Base-by-base conservation (phyloP, 1,140 invertebrate species). In the Aphaenogaster floridana region DNA sequence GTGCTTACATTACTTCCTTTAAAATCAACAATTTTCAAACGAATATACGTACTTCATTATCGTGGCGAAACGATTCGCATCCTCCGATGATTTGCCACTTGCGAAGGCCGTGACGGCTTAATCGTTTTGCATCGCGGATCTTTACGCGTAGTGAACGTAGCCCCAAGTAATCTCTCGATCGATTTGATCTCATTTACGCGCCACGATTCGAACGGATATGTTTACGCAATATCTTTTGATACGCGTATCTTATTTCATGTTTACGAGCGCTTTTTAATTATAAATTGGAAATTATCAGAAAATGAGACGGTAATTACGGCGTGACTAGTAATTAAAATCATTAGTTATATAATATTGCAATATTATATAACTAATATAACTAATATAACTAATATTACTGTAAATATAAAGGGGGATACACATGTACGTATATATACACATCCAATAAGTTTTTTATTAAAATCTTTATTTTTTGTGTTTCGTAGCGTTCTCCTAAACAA, bases 401-500 rank as follows among this genome's bases (percentile, higher is more conserved):
- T n/a, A 13, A 72, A 52, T 36, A 71, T 71, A 72, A 72, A 52
- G 1, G n/a, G 8, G 50, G 28, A 21, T 13, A 2, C 9, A 48
- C n/a, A 2, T 5, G 1, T 28, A 57, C 13, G 3, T 34, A 42
- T 15, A 54, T 15, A 34, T 21, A 72, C 0, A 54, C 36, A 61
- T 42, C 3, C 0, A n/a, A 63, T 76, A 28, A 61, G 28, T 81
- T 68, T 79, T 83, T 91, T 93, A 93, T 92, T 90, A 92, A 92
- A 92, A 92, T 92, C 91, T 94, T 93, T 92, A 93, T 93, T 93
- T 91, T 84, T 89, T 91, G 88, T 89, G 85, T 91, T 91, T 93
- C 88, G 90, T 93, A 93, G 90, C 92, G 89, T 89, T 90, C 78
- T 91, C 88, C 90, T 94, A 93, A 93, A 94, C 91, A 92, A 93